phyloP scores from a whole-genome alignment of 2,888 invertebrate genomes.

The Calliphora vomitoria region DNA sequence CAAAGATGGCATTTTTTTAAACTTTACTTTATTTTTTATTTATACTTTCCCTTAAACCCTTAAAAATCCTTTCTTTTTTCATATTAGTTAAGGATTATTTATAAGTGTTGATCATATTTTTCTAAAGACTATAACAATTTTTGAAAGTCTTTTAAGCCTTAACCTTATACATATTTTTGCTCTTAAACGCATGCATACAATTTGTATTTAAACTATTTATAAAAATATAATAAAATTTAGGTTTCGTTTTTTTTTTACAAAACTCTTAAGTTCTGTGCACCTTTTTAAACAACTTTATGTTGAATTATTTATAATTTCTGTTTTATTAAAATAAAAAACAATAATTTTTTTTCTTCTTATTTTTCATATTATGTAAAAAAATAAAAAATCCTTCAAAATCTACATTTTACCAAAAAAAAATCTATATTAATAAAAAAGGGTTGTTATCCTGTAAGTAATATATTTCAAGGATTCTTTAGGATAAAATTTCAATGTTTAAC shows the following conservation, averaged over 20 bases:
- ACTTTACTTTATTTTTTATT: background rate
- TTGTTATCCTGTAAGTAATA: conserved; percentile 74
- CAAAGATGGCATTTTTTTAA: conserved; percentile 25
- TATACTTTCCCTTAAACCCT: background rate
- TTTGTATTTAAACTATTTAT: conserved; percentile 19
- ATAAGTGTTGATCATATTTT: background rate
- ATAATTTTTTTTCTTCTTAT: conserved; percentile 65
- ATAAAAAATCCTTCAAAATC: conserved; percentile 35
- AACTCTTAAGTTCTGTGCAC: conserved; percentile 68
- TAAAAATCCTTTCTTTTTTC: background rate
- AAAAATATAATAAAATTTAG: conserved; percentile 21
- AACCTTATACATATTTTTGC: conserved; percentile 24
- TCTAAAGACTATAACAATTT: conserved; percentile 52
- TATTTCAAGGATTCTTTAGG: conserved; percentile 35
- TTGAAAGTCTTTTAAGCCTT: conserved; percentile 60
- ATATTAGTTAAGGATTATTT: background rate
- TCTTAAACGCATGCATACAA: conserved; percentile 67
- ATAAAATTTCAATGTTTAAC: conserved; percentile 62
- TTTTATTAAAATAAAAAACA: conserved; percentile 18
- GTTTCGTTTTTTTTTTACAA: conserved; percentile 41
- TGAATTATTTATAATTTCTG: conserved; percentile 47
- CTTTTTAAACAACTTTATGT: conserved; percentile 62
- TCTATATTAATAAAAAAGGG: conserved; percentile 54
- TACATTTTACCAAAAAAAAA: conserved; percentile 32
- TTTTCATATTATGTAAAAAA: conserved; percentile 63